Conservation (phyloP, 1,140 invertebrate species). For the Leptopilina clavipes region DNA sequence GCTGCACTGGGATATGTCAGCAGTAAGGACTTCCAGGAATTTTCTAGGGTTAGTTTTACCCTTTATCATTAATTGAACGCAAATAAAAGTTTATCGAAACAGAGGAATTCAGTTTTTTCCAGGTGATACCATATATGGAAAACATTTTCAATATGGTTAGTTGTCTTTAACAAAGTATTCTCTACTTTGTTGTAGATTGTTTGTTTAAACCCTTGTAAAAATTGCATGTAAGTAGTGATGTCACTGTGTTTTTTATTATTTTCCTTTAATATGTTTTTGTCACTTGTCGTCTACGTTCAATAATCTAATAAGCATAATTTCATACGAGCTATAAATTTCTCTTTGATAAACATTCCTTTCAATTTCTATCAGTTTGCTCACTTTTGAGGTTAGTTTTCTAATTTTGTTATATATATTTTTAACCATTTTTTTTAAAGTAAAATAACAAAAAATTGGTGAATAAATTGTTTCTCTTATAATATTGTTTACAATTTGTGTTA, state of each 20-base stretch:
- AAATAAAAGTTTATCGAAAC: background rate
- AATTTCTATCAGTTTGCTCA: background rate
- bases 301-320: no score
- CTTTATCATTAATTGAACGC: background rate
- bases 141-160: slow-evolving; percentile 6
- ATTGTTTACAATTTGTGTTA: no score
- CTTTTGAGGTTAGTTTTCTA: background rate
- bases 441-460: no score
- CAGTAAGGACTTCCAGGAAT: background rate
- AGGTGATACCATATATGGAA: background rate
- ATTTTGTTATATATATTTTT: no score
- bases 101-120: background rate
- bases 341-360: no score
- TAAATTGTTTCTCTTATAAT: no score
- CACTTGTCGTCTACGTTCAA: no score
- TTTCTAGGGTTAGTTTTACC: background rate
- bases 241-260: background rate
- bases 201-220: slow-evolving; percentile 5
- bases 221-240: slow-evolving; percentile 33
- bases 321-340: no score
- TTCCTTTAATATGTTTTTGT: background rate
- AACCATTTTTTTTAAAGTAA: no score
- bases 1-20: background rate
- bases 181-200: background rate
- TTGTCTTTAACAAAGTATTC: background rate